phyloP scores from a whole-genome alignment of 2,113 vertebrate genomes.

The Zeus faber region DNA sequence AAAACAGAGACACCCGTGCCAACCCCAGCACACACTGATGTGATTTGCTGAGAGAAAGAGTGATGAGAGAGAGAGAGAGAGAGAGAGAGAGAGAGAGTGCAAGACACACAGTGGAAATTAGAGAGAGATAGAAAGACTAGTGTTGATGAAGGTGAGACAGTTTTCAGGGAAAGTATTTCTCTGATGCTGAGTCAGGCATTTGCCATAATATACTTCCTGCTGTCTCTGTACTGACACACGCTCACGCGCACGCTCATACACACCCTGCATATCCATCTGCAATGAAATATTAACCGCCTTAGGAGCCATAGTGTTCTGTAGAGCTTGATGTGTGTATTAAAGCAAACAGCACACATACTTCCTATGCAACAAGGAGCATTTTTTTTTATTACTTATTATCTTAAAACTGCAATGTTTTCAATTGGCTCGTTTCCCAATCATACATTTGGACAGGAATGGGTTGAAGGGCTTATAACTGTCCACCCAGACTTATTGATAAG shows the following conservation, averaged over 20 bases:
- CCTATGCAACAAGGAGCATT: too few species aligned
- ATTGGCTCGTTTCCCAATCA: too few species aligned
- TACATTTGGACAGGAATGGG: too few species aligned
- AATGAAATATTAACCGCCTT: constrained; percentile 5
- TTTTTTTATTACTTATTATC: too few species aligned
- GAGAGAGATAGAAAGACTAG: neutral
- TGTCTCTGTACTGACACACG: neutral
- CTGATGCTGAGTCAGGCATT: constrained; percentile 59
- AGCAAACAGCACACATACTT: neutral
- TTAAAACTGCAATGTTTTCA: too few species aligned
- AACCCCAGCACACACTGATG: neutral
- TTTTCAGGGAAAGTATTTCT: constrained; percentile 52
- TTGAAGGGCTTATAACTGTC: too few species aligned
- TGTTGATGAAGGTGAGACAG: constrained; percentile 33
- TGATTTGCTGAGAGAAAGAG: neutral
- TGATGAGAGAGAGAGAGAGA: neutral
- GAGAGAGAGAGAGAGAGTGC: neutral
- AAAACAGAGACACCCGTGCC: constrained; percentile 10
- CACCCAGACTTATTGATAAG: constrained; percentile 16
- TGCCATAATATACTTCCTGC: constrained; percentile 45
- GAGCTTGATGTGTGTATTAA: neutral
- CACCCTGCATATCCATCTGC: neutral
- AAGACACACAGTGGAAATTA: too few species aligned
- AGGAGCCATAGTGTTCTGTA: neutral
- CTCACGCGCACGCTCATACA: neutral